These are phyloP conservation scores for Dendrocopos noguchii DNA, from an alignment of 2,113 vertebrate genomes.

Conservation along the genomic window DNA sequence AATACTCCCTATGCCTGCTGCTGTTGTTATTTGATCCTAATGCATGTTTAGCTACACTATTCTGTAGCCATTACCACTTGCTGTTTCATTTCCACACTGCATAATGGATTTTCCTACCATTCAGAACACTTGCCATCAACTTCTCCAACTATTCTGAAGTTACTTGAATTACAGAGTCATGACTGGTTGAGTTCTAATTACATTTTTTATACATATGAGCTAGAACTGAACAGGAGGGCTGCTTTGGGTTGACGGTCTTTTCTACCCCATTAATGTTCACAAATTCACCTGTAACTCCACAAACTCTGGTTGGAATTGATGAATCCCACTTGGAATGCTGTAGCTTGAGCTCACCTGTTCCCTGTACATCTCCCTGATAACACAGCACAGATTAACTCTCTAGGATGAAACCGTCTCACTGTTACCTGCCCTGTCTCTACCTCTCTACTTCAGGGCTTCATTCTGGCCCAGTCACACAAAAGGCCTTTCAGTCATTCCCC, in stretches of 20 bases:
- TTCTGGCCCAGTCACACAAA: neutral
- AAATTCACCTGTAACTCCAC: too few relatives aligned
- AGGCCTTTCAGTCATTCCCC: neutral
- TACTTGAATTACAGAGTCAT: fast-evolving
- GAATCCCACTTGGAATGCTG: neutral
- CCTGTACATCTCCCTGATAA: neutral
- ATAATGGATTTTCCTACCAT: neutral
- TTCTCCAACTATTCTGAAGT: fast-evolving
- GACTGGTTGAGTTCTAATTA: neutral
- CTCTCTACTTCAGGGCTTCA: neutral
- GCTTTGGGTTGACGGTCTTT: neutral
- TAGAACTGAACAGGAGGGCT: neutral
- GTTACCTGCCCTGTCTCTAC: neutral
- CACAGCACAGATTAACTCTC: neutral
- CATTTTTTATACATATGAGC: neutral
- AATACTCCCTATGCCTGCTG: neutral
- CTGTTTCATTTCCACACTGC: neutral
- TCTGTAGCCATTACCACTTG: neutral
- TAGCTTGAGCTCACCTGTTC: neutral
- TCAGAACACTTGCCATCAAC: neutral
- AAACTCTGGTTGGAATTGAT: neutral
- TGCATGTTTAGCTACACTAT: neutral
- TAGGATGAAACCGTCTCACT: neutral
- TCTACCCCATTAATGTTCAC: neutral
- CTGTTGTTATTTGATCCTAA: fast-evolving